Evolutionary conservation across 1,140 invertebrate genomes (phyloP), one percentile per base, ranked within the genome.

Genomic region (Protaetia brevitarsis): DNA sequence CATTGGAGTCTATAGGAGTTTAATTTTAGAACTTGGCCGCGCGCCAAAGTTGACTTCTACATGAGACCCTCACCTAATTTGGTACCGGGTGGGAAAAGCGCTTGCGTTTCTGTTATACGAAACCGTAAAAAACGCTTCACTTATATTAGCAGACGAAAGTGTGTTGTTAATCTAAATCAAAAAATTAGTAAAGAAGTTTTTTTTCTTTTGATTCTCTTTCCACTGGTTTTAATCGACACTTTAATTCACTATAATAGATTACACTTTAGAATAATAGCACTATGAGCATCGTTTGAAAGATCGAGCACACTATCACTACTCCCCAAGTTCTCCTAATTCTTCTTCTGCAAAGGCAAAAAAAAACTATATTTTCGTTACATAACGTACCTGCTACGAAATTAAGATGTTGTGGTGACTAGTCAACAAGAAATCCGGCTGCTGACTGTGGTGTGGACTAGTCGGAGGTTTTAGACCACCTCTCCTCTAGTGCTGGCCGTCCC

Each of bases 361-460:
- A 11, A 11, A 6, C 13, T 34, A n/a, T 51, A n/a, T 45, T 51
- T 45, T 19, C 11, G 26, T 62, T 62, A 56, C 56, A 26, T 51
- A 62, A 74, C 73, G 61, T 76, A 76, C 74, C 74, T 76, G 68
- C 65, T 63, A 51, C 16, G 7, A 68, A 68, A 64, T 63, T 63
- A 62, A 64, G 68, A 71, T 72, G 73, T 66, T 72, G 72, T 69
- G 73, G 73, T 80, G 82, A 84, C 82, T 81, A 81, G 81, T 79
- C 80, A 80, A 82, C 79, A 76, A 77, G 79, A 79, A 77, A 70
- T 77, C 78, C 77, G 72, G 79, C 75, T 82, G 82, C 79, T 83
- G 81, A 84, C 83, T 85, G 82, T 82, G 70, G 66, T 34, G 68
- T 63, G 56, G 60, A 62, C 41, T 63, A 64, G 58, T 63, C 29